Base-by-base conservation (phyloP, 2,797 vertebrate species). In the Moxostoma hubbsi region DNA sequence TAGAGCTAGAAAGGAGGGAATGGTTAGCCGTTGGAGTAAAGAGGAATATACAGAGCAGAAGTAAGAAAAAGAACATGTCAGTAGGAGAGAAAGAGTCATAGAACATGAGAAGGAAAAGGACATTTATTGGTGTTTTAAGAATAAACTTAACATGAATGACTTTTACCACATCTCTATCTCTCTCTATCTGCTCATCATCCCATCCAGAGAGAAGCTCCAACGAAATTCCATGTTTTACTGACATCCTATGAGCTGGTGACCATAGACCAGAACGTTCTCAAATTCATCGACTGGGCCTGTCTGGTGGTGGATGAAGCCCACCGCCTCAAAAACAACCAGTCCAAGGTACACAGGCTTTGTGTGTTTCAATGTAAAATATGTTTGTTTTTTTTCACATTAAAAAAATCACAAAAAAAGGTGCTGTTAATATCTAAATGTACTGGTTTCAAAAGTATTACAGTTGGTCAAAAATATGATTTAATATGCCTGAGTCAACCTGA, bases 161-260 rank as follows among this genome's bases (percentile, higher is more conserved):
- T 47, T 72, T 46, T 72, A 53, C 51, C 24, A 2, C 47, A 65
- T 45, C n/a, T 69, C 55, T 24, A 10, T 65, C 13, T 18, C 1
- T 53, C 12, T 50, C 11, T 69, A 7, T 64, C 15, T 71, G 13
- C 3, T 36, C 36, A 36, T 36, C 36, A 36, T 36, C 36, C 36
- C 15, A 4, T 80, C 67, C 89, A 97, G 96, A 94, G 94, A 86
- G 96, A 98, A 64, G 95, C 95, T 45, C 91, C 96, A 11, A 96
- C 98, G 83, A 98, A 98, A 87, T 98, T 98, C 88, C 96, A 98
- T 0, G 97, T 98, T 18, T 92, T 98, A 83, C 92, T 98, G 83
- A 98, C 97, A 0, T 98, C 97, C 7, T 98, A 98, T 24, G 97
- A 98, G 92, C 86, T 98, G 85, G 94, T 98, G 88, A 98, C 97